Conservation (phyloP, 2,888 invertebrate species). For the Euproctis similis region DNA sequence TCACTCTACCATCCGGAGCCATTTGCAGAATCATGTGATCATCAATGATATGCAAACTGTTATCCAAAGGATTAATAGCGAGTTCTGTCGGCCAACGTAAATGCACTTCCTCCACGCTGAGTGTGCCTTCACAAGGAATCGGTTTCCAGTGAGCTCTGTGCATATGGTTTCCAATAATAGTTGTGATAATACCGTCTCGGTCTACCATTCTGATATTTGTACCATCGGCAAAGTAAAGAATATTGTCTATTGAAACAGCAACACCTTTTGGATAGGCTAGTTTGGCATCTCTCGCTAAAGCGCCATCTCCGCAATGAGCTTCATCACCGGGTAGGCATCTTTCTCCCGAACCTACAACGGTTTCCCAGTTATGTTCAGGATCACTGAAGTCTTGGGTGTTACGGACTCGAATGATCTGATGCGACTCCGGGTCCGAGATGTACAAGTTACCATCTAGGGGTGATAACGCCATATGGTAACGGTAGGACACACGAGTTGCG, state of each 20-base stretch:
- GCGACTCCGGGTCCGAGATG: conserved; percentile 96
- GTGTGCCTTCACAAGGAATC: conserved; percentile 92
- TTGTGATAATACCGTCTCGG: conserved; percentile 92
- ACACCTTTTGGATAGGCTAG: conserved; percentile 97
- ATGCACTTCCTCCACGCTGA: conserved; percentile 94
- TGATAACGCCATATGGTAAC: conserved; percentile 96
- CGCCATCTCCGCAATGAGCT: conserved; percentile 97
- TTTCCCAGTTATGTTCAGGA: conserved; percentile 95
- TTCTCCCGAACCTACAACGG: conserved; percentile 95
- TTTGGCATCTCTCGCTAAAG: conserved; percentile 92
- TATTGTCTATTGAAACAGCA: conserved; percentile 93
- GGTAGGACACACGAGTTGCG: conserved; percentile 94
- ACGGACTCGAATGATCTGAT: conserved; percentile 92
- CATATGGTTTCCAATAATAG: conserved; percentile 94
- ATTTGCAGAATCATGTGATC: conserved; percentile 96
- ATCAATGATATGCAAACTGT: conserved; percentile 95
- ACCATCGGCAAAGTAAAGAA: conserved; percentile 96
- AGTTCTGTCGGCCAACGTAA: conserved; percentile 97
- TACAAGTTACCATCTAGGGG: conserved; percentile 95
- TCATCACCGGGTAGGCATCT: conserved; percentile 94
- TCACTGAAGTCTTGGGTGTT: conserved; percentile 88
- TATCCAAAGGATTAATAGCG: conserved; percentile 94
- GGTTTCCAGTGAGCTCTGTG: conserved; percentile 96
- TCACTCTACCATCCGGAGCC: conserved; percentile 92
- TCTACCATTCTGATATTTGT: conserved; percentile 96